Evolutionary conservation across 2,113 vertebrate genomes (phyloP).

Genomic region (Leptosomus discolor): DNA sequence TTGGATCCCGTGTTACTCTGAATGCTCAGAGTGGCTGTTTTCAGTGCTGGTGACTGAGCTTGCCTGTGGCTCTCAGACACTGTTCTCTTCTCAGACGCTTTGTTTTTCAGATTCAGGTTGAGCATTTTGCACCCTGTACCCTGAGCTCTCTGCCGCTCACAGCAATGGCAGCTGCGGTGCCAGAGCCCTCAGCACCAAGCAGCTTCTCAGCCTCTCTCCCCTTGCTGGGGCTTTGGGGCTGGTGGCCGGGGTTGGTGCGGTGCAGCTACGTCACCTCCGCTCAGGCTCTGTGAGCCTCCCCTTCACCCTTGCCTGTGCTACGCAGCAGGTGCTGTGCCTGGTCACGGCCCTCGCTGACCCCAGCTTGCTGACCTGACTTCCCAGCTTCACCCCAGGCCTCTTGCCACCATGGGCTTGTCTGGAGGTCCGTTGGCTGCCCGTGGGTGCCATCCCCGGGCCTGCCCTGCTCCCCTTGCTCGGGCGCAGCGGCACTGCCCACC

Average conservation of each 20-base stretch:
- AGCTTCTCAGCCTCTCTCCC: neutral
- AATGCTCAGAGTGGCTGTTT: neutral
- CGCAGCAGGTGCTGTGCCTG: neutral
- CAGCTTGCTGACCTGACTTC: neutral
- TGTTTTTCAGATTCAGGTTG: neutral
- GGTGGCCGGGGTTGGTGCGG: neutral
- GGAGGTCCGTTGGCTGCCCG: neutral
- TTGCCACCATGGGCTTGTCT: neutral
- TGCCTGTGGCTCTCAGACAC: neutral
- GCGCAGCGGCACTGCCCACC: neutral
- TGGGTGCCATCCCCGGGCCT: neutral
- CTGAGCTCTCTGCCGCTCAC: neutral
- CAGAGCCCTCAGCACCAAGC: neutral
- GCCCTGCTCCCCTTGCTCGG: neutral
- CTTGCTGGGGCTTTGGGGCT: neutral
- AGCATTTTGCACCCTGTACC: neutral
- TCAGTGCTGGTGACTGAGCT: neutral
- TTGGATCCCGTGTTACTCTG: neutral
- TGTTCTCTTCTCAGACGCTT: neutral
- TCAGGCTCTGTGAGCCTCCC: neutral
- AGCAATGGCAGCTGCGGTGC: neutral
- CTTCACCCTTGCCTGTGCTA: neutral
- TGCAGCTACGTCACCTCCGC: neutral
- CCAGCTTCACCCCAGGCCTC: neutral
- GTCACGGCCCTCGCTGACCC: fast-evolving